Evolutionary conservation across 2,888 invertebrate genomes (phyloP).

Genomic region (Platycheirus albimanus): DNA sequence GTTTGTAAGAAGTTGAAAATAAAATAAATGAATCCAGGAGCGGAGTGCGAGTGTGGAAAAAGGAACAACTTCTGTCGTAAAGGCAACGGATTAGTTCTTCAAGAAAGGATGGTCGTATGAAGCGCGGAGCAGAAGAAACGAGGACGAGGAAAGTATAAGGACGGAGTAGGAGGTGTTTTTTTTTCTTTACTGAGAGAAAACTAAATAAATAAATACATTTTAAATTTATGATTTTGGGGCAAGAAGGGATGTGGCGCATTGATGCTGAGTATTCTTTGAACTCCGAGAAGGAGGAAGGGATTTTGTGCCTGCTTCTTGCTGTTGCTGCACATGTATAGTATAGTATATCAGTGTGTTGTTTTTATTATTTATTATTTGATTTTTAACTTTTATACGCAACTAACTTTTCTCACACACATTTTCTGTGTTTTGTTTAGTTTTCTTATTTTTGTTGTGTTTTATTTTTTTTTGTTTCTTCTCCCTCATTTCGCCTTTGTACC

Average conservation of each 20-base stretch:
- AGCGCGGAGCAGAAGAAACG: not conserved
- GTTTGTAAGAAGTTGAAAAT: conserved; percentile 65
- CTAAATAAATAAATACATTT: conserved; percentile 75
- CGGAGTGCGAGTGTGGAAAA: conserved; percentile 66
- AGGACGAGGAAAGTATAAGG: not conserved
- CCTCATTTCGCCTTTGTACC: conserved; percentile 34
- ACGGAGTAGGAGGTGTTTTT: conserved; percentile 40
- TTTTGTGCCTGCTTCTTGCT: conserved; percentile 20
- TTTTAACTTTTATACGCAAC: conserved; percentile 74
- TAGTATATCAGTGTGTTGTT: conserved; percentile 45
- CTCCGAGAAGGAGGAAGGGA: conserved; percentile 34
- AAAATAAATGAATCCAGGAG: conserved; percentile 72
- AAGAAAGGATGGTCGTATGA: conserved; percentile 45
- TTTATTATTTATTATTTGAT: conserved; percentile 74
- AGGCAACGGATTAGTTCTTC: conserved; percentile 69
- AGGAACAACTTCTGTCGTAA: conserved; percentile 72
- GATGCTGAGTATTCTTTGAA: conserved; percentile 70
- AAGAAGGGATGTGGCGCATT: conserved; percentile 69
- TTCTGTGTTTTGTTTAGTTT: conserved; percentile 64
- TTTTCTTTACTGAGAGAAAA: conserved; percentile 65
- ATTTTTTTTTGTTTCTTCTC: conserved; percentile 33
- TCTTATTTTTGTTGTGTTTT: conserved; percentile 22
- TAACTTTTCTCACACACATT: conserved; percentile 72
- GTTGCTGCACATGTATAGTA: not conserved
- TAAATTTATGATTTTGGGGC: conserved; percentile 74